Percentiles rank a stretch among this genome's conserved stretches.
phyloP scores from a whole-genome alignment of 2,888 invertebrate species.

The Hemicrepidius hirtus region DNA sequence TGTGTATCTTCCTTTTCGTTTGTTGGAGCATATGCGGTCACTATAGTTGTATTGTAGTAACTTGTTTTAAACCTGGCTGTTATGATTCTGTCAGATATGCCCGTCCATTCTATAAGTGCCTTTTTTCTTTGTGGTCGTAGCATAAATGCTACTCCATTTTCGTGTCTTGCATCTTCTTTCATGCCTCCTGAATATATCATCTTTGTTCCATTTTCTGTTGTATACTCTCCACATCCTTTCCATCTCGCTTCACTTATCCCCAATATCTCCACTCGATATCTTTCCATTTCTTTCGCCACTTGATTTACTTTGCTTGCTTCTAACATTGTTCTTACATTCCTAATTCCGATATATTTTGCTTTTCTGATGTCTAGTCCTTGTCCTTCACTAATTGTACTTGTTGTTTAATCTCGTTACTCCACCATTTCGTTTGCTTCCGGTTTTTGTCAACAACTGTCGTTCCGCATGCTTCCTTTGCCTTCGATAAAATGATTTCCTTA shows the following conservation, averaged over 20 bases:
- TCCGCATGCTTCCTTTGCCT: too few species aligned
- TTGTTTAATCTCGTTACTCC: too few species aligned
- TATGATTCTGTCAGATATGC: neutral
- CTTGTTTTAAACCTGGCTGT: neutral
- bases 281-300: neutral
- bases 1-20: neutral
- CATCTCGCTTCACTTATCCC: neutral
- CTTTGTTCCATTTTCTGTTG: neutral
- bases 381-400: too few species aligned
- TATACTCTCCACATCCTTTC: neutral
- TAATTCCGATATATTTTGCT: too few species aligned
- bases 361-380: too few species aligned
- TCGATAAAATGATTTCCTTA: too few species aligned
- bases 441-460: too few species aligned
- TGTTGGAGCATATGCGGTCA: neutral
- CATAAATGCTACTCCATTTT: neutral
- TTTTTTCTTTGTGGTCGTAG: neutral
- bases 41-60: neutral
- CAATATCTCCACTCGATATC: neutral
- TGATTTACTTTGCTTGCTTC: neutral
- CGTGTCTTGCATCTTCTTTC: neutral
- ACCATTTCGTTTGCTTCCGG: too few species aligned
- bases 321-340: too few species aligned
- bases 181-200: neutral
- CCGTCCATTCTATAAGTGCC: neutral